phyloP scores from a whole-genome alignment of 2,113 vertebrate genomes.

The Rhynchomys soricoides region DNA sequence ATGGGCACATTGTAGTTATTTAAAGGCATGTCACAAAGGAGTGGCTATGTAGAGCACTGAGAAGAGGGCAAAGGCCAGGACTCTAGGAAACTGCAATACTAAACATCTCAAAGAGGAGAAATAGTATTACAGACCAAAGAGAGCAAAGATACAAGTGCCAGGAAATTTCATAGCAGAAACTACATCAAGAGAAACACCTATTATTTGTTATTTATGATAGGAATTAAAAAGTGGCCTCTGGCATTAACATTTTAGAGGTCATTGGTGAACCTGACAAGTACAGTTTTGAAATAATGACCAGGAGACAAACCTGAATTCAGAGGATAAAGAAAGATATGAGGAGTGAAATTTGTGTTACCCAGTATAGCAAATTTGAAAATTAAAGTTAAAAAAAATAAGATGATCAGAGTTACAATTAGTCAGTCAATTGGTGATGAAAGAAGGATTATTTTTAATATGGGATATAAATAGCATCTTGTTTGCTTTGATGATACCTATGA shows the following conservation, averaged over 20 bases:
- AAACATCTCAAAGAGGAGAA: background rate
- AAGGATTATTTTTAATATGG: background rate
- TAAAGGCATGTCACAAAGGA: background rate
- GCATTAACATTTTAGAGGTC: background rate
- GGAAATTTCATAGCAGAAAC: background rate
- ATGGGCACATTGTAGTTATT: background rate
- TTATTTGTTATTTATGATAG: background rate
- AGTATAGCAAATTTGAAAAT: background rate
- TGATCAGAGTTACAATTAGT: background rate
- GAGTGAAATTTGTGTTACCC: background rate
- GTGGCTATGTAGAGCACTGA: background rate
- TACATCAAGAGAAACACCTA: background rate
- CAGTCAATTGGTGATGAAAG: background rate
- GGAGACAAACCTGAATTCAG: background rate
- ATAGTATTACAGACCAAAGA: background rate
- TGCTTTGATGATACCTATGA: background rate
- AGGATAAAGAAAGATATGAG: background rate
- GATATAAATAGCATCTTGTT: background rate
- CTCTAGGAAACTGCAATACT: background rate
- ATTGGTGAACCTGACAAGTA: background rate
- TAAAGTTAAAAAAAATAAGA: background rate
- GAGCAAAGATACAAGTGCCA: background rate
- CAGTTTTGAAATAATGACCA: background rate
- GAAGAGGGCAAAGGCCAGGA: background rate
- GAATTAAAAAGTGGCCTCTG: background rate